These are phyloP conservation scores for Pseudopipra pipra DNA, from an alignment of 2,113 vertebrate species.

Conservation along the genomic window DNA sequence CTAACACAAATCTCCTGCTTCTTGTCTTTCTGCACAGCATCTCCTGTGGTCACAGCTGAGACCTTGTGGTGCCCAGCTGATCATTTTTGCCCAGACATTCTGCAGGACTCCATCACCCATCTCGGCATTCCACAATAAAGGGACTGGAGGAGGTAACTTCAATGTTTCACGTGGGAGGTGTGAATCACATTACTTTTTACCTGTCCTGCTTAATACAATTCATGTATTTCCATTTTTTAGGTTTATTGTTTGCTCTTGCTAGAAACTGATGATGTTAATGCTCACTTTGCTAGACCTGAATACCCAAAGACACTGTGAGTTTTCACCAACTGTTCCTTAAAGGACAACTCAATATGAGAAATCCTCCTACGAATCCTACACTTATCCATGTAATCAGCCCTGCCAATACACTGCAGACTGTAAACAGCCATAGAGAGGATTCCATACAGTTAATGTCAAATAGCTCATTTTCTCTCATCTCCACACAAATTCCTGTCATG, in stretches of 20 bases:
- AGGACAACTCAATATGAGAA: background rate
- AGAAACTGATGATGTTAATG: background rate
- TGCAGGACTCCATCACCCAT: background rate
- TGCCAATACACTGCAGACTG: background rate
- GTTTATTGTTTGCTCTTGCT: background rate
- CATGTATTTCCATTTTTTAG: background rate
- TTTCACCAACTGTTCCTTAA: background rate
- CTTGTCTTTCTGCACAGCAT: background rate
- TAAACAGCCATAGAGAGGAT: background rate
- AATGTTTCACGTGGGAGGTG: background rate
- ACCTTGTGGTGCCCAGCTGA: background rate
- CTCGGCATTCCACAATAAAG: background rate
- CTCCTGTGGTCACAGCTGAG: rapidly evolving
- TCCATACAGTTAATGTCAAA: background rate
- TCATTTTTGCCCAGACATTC: background rate
- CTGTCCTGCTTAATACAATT: background rate
- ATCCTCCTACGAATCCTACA: background rate
- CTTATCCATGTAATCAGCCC: background rate
- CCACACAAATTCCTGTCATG: background rate
- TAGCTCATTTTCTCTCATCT: background rate
- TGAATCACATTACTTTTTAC: background rate
- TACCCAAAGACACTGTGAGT: background rate
- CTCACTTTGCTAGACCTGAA: background rate
- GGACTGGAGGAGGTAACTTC: background rate
- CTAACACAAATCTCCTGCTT: background rate